phyloP scores from a whole-genome alignment of 2,888 invertebrate genomes.

The Eurytoma californica region DNA sequence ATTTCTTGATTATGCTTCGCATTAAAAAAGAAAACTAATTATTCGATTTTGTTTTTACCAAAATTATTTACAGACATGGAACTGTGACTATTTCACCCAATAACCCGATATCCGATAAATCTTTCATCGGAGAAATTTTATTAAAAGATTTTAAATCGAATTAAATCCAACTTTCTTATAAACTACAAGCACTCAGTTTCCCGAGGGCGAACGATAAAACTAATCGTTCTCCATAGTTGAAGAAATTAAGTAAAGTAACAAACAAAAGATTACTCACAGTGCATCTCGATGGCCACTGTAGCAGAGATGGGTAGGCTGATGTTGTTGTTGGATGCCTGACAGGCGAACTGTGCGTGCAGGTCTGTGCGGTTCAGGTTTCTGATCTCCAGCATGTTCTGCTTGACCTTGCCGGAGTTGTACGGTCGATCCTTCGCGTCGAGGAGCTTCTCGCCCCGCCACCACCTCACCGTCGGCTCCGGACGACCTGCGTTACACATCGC shows the following conservation, averaged over 20 bases:
- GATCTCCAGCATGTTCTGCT: slow-evolving; percentile 80
- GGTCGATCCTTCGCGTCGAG: slow-evolving; percentile 79
- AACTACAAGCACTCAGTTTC: no score
- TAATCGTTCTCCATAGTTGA: no score
- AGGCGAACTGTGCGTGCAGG: slow-evolving; percentile 85
- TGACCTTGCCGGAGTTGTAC: slow-evolving; percentile 74
- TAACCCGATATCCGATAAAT: no score
- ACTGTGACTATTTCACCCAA: no score
- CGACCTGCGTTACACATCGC: slow-evolving; percentile 77
- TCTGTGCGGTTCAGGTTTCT: slow-evolving; percentile 82
- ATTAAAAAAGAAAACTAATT: no score
- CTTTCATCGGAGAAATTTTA: neutral
- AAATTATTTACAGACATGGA: no score
- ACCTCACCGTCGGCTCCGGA: slow-evolving; percentile 84
- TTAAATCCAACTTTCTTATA: no score
- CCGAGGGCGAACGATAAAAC: no score
- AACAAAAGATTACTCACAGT: slow-evolving; percentile 78
- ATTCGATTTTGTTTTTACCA: no score
- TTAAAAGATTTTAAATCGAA: neutral
- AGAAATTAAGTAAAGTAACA: no score
- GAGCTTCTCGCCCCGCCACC: slow-evolving; percentile 84
- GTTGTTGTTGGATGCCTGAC: slow-evolving; percentile 87
- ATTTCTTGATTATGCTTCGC: no score
- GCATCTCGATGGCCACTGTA: slow-evolving; percentile 84
- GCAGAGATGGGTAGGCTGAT: slow-evolving; percentile 82